Evolutionary conservation across 2,797 vertebrate species (phyloP).

Genomic region (Chelmon rostratus): DNA sequence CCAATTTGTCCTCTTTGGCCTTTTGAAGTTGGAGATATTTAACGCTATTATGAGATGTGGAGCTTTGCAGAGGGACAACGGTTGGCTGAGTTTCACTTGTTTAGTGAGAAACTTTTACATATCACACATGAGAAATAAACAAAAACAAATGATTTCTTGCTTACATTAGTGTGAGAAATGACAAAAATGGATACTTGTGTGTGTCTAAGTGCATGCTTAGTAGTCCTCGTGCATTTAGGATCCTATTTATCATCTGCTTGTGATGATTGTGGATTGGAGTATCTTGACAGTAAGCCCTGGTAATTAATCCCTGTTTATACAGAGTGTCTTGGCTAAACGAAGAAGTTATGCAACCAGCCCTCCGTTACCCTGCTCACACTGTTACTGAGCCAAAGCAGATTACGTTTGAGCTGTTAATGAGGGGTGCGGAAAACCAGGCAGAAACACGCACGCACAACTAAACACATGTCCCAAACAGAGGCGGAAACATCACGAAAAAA

Average conservation of each 20-base stretch:
- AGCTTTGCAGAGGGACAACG: background rate
- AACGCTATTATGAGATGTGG: conserved; percentile 11
- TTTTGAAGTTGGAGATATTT: conserved; percentile 31
- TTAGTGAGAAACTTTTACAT: background rate
- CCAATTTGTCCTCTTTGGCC: conserved; percentile 17
- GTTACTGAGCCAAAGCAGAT: conserved; percentile 50
- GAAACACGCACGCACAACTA: conserved; percentile 17
- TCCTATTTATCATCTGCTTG: conserved; percentile 38
- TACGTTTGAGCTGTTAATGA: conserved; percentile 62
- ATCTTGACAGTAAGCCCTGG: conserved; percentile 61
- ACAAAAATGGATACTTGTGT: background rate
- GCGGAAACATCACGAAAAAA: background rate
- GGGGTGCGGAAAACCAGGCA: conserved; percentile 23
- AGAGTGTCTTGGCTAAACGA: conserved; percentile 61
- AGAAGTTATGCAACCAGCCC: conserved; percentile 62
- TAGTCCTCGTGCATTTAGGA: conserved; percentile 14
- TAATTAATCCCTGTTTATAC: conserved; percentile 68
- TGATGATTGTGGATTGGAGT: conserved; percentile 38
- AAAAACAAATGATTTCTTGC: background rate
- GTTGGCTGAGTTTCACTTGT: background rate
- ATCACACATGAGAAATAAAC: background rate
- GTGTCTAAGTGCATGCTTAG: background rate
- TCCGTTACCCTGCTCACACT: conserved; percentile 45
- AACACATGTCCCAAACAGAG: conserved; percentile 21
- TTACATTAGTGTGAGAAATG: background rate